A percentile compares a stretch with the other conserved stretches of the same genome.
These are phyloP conservation scores for Noturus placidus DNA, from an alignment of 2,113 vertebrate species.

Conservation along the genomic window DNA sequence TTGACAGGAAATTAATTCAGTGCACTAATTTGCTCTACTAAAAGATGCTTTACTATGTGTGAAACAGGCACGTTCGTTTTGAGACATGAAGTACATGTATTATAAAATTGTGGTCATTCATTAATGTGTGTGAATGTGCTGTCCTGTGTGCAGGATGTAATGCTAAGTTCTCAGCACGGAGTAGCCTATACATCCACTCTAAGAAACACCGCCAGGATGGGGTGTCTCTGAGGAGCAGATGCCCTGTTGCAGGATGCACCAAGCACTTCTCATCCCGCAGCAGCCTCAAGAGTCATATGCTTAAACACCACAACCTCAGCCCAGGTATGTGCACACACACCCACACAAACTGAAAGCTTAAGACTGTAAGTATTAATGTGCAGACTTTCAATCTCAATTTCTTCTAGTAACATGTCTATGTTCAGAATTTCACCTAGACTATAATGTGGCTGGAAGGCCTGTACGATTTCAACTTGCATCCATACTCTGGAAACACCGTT, in stretches of 20 bases:
- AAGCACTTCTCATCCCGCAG: slow-evolving; percentile 92
- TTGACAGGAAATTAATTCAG: not conserved
- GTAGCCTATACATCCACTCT: slow-evolving; percentile 96
- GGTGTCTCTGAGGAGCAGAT: slow-evolving; percentile 81
- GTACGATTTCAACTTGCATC: not conserved
- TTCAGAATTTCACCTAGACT: not conserved
- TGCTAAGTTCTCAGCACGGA: slow-evolving; percentile 95
- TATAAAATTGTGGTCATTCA: not conserved
- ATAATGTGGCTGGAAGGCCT: not conserved
- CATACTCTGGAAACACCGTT: not conserved
- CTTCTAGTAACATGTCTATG: not conserved
- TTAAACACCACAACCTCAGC: slow-evolving; percentile 88
- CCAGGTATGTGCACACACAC: slow-evolving; percentile 72
- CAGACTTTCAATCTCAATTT: not conserved
- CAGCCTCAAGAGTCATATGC: slow-evolving; percentile 90
- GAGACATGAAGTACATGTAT: not conserved
- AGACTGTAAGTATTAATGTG: not conserved
- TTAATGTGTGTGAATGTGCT: not conserved
- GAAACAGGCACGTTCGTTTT: not conserved
- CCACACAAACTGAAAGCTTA: not conserved
- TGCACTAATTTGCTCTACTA: too few species aligned
- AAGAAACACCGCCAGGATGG: slow-evolving; percentile 93
- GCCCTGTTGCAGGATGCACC: slow-evolving; percentile 86
- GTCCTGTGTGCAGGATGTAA: slow-evolving; percentile 78
- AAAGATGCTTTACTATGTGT: not conserved